These are phyloP conservation scores for Pseudotriccus pelzelni DNA, from an alignment of 2,797 vertebrate species.

Conservation along the genomic window DNA sequence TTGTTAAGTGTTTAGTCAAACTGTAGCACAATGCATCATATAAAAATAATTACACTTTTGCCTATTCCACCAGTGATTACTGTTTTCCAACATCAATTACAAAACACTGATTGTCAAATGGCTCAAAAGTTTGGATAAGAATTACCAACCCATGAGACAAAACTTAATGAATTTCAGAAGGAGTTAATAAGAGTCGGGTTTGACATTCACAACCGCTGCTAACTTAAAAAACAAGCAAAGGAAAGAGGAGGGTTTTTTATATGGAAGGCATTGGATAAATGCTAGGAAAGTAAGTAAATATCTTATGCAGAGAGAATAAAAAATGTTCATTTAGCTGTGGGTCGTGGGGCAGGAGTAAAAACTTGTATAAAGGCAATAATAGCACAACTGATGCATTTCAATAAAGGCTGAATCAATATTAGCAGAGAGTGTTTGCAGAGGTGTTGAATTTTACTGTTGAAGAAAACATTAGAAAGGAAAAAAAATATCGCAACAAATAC, in stretches of 20 bases:
- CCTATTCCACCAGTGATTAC: neutral
- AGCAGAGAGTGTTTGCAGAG: neutral
- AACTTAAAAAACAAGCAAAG: neutral
- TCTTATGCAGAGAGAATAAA: neutral
- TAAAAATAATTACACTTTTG: neutral
- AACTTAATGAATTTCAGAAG: neutral
- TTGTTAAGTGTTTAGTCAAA: neutral
- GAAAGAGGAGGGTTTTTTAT: neutral
- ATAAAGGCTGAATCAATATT: neutral
- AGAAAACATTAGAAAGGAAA: neutral
- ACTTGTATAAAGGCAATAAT: neutral
- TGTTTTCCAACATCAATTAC: neutral
- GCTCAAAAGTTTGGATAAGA: neutral
- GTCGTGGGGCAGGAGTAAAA: neutral
- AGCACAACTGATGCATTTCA: neutral
- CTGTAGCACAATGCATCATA: neutral
- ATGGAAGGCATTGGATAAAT: neutral
- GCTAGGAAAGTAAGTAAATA: neutral
- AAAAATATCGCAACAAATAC: neutral
- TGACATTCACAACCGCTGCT: neutral
- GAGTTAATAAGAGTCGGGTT: fast-evolving
- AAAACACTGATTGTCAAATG: neutral
- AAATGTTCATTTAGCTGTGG: neutral
- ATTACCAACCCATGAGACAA: neutral
- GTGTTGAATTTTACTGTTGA: neutral